These are phyloP conservation scores for Semicossyphus pulcher DNA, from an alignment of 2,113 vertebrate genomes.

Conservation along the genomic window DNA sequence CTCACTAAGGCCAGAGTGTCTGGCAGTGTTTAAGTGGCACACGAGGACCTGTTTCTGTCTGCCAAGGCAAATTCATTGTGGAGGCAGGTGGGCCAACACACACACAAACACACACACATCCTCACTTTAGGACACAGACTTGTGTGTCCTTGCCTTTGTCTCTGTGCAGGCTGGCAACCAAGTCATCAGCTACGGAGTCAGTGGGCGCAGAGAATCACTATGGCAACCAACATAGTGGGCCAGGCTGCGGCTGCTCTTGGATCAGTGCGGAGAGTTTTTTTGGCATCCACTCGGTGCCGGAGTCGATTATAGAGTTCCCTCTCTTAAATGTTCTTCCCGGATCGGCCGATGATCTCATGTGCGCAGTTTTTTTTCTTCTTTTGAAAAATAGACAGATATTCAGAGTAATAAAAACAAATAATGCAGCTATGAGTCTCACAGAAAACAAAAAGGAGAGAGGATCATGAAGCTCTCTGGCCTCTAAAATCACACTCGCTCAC, in stretches of 20 bases:
- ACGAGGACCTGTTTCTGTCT: conserved; percentile 73
- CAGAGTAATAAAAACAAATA: conserved; percentile 52
- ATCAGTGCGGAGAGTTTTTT: conserved; percentile 72
- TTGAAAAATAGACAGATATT: conserved; percentile 72
- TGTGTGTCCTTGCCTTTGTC: conserved; percentile 78
- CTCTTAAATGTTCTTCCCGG: conserved; percentile 65
- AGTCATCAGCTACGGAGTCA: conserved; percentile 72
- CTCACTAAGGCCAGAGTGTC: conserved; percentile 74
- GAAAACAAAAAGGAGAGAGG: conserved; percentile 47
- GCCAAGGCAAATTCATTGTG: conserved; percentile 79
- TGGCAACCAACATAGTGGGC: conserved; percentile 76
- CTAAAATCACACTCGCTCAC: conserved; percentile 37
- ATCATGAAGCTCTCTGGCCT: conserved; percentile 36
- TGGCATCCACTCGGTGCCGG: conserved; percentile 62
- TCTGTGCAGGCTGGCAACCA: conserved; percentile 74
- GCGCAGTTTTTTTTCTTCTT: conserved; percentile 31
- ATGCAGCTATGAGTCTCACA: conserved; percentile 61
- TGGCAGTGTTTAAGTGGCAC: conserved; percentile 76
- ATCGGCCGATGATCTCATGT: conserved; percentile 52
- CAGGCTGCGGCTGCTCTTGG: conserved; percentile 74
- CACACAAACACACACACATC: conserved; percentile 63
- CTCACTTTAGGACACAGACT: conserved; percentile 73
- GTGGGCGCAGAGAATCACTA: conserved; percentile 72
- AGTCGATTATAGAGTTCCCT: conserved; percentile 67
- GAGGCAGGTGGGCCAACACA: conserved; percentile 78